Evolutionary conservation across 2,888 invertebrate genomes (phyloP), one percentile per base, ranked within the genome.

Genomic region (Thecocarcelia acutangulata): DNA sequence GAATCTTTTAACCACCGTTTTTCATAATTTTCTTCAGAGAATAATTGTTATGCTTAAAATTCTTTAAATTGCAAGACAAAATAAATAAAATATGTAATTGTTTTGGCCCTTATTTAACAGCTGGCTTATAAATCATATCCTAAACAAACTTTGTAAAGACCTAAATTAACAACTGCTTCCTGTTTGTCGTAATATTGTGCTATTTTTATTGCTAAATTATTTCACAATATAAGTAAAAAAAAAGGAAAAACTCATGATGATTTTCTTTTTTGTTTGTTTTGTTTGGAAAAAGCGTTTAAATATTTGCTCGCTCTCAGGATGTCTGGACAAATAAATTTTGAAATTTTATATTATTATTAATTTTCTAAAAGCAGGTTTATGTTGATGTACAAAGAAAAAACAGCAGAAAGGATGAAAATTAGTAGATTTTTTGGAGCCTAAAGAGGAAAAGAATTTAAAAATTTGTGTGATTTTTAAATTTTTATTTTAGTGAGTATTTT

Each of bases 81-180:
- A 33, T 28, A 33, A 33, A 8, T 33, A 33, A 33, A 33, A 33
- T 1, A 33, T 6, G 33, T 33, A 33, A 33, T 33, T 15, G 21
- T 21, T n/a, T 40, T 13, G 13, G 24, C 13, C n/a, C 13, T 44
- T 19, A 21, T 61, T 44, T 28, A n/a, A 5, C 28, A 8, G 44
- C 61, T 19, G 40, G 8, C 13, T 61, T 42, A 9, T 21, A 28
- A 9, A 54, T 44, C 13, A 0, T 42, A 21, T 28, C 42, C 3
- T 6, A 15, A 44, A 17, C 9, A 37, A 24, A 21, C 24, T 8
- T 9, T 54, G 0, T 61, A 42, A 75, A 66, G 50, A 66, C 40
- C 75, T 75, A 75, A 74, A 74, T 75, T 66, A 42, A 24, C 24
- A 66, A 66, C 58, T 66, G 66, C 42, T 59, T 75, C 58, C 75